Evolutionary conservation across 1,140 invertebrate species (phyloP), one percentile per base, ranked within the genome.

Genomic region (Oreohelix idahoensis): DNA sequence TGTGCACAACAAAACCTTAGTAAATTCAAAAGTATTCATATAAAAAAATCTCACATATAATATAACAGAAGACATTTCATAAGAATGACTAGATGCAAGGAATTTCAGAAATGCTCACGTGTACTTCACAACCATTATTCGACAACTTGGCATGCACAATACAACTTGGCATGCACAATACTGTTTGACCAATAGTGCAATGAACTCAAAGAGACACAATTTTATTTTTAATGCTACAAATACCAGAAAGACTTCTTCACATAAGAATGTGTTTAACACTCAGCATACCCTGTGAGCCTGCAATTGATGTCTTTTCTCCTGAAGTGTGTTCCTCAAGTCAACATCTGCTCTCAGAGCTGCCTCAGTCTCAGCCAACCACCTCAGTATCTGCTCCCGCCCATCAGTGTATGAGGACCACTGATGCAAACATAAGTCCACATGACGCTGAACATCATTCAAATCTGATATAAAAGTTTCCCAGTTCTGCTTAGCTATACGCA

Each of bases 341-440:
- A 95, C 94, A 90, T 96, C 90, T 75, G 86, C 81, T 42, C 85
- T 95, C 26, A 97, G 91, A 1, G 94, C 93, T 89, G 96, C 96
- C 92, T 98, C 97, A 92, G 97, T 96, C 70, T 95, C 94, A 86
- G 97, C 95, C 85, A 99, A 93, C 97, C 97, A 99, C 32, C 95
- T 94, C 58, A 90, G 36, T 29, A 93, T 96, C 45, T 97, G 94
- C 15, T 95, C 95, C 87, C 97, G 96, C 45, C 95, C 95, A 88
- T 98, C 96, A 85, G 96, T 95, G 84, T 91, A 92, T 95, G 95
- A 91, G 17, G 92, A 90, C 86, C 92, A 90, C 80, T 93, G 92
- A 45, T 90, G 85, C n/a, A 93, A 86, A 84, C 86, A 90, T 13
- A 88, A 87, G 66, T 93, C 91, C 23, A 93, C 89, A 51, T 53